Percentiles rank a stretch among this genome's conserved stretches.
phyloP scores from a whole-genome alignment of 2,888 invertebrate species.

The Balanococcus diminutus region DNA sequence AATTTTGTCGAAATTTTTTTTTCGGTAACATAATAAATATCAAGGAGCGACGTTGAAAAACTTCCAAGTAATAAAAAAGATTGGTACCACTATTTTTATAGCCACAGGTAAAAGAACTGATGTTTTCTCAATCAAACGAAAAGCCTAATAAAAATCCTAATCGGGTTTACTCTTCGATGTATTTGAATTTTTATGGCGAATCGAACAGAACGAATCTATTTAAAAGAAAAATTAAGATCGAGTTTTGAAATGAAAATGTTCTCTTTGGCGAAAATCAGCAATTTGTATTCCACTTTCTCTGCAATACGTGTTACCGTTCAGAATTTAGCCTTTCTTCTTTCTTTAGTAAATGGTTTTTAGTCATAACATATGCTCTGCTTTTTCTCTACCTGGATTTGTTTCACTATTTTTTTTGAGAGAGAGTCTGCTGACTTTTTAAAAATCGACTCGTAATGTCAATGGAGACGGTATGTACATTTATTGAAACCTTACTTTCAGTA shows the following conservation, averaged over 20 bases:
- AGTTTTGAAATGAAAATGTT: background rate
- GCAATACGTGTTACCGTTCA: background rate
- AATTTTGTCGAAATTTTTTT: too few species aligned
- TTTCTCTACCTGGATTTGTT: background rate
- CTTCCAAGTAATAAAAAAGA: background rate
- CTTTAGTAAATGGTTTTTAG: background rate
- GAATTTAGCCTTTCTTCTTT: background rate
- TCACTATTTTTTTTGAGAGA: background rate
- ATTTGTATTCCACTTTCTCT: constrained; percentile 12
- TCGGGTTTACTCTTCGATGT: background rate
- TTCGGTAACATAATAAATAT: too few species aligned
- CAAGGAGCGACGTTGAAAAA: background rate
- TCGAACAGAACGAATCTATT: background rate
- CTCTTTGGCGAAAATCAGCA: background rate
- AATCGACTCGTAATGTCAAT: too few species aligned
- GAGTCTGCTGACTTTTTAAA: background rate
- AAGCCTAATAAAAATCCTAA: constrained; percentile 1
- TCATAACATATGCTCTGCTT: background rate
- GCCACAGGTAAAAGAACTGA: background rate
- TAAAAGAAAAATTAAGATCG: constrained; percentile 24
- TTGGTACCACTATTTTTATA: background rate
- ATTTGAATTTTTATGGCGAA: constrained; percentile 18
- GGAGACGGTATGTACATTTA: too few species aligned
- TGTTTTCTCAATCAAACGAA: constrained; percentile 12
- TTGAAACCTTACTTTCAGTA: too few species aligned